Evolutionary conservation across 1,140 invertebrate genomes (phyloP).

Genomic region (Lepidotrigona ventralis): DNA sequence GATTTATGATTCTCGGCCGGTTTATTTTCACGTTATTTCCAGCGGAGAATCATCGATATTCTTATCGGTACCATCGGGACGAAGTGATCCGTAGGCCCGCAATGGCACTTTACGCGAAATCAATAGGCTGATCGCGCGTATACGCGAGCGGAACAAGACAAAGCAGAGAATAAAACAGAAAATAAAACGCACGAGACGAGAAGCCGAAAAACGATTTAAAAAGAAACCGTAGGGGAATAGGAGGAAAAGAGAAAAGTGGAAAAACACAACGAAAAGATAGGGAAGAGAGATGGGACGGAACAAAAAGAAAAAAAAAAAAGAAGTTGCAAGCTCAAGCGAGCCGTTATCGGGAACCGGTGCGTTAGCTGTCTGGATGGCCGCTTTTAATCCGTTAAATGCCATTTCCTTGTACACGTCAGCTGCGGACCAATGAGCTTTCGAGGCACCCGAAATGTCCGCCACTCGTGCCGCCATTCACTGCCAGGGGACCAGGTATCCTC

Average conservation of each 20-base stretch:
- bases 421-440: conserved; percentile 63
- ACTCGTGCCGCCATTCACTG: conserved; percentile 51
- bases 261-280: not conserved
- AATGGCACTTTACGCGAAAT: conserved; percentile 31
- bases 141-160: not conserved
- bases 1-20: too few species aligned
- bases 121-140: conserved; percentile 10
- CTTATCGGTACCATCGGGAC: not conserved
- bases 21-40: not conserved
- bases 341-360: conserved; percentile 47
- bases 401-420: conserved; percentile 69
- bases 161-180: not conserved
- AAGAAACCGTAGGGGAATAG: not conserved
- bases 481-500: conserved; percentile 35
- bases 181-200: not conserved
- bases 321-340: conserved; percentile 13
- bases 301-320: not conserved
- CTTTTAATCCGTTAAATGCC: conserved; percentile 69
- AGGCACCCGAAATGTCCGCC: conserved; percentile 54
- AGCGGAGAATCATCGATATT: conserved; percentile 3
- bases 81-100: not conserved
- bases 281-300: not conserved
- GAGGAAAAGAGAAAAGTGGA: not conserved
- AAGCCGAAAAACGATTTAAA: not conserved
- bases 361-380: conserved; percentile 46